Conservation (phyloP, 2,797 vertebrate species). For the Danio albolineatus region DNA sequence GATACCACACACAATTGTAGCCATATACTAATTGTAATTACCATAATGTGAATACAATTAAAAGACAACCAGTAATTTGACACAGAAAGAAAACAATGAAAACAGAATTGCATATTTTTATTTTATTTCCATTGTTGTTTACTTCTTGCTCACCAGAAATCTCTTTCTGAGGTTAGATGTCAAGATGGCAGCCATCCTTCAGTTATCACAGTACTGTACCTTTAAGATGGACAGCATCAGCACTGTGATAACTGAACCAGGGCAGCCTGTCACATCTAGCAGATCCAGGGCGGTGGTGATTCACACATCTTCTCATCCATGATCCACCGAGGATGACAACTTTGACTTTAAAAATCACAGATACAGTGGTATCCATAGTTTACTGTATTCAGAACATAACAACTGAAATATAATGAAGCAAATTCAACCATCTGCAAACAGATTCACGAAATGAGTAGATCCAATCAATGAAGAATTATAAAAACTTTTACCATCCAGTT, state of each 20-base stretch:
- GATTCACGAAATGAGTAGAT: background rate
- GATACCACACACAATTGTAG: background rate
- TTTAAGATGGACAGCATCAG: slow-evolving; percentile 99
- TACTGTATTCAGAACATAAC: background rate
- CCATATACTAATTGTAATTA: background rate
- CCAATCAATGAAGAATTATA: background rate
- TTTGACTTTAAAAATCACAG: background rate
- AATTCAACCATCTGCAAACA: background rate
- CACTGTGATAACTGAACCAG: slow-evolving; percentile 99
- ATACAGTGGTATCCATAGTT: background rate
- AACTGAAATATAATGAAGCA: no score
- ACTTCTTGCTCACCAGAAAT: background rate
- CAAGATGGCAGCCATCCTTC: slow-evolving; percentile 99
- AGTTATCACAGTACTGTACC: slow-evolving; percentile 99
- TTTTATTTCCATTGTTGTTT: background rate
- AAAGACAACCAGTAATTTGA: background rate
- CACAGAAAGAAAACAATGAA: background rate
- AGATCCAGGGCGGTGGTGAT: slow-evolving; percentile 48
- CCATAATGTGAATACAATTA: background rate
- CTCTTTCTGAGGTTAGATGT: slow-evolving; percentile 72
- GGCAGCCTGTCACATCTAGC: slow-evolving; percentile 92
- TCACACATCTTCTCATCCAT: slow-evolving; percentile 2
- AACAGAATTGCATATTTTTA: background rate
- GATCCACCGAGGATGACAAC: background rate
- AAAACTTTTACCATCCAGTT: background rate